These are phyloP conservation scores for Gnathonemus echidnorhynchus DNA, from an alignment of 2,113 vertebrate genomes.

Conservation along the genomic window DNA sequence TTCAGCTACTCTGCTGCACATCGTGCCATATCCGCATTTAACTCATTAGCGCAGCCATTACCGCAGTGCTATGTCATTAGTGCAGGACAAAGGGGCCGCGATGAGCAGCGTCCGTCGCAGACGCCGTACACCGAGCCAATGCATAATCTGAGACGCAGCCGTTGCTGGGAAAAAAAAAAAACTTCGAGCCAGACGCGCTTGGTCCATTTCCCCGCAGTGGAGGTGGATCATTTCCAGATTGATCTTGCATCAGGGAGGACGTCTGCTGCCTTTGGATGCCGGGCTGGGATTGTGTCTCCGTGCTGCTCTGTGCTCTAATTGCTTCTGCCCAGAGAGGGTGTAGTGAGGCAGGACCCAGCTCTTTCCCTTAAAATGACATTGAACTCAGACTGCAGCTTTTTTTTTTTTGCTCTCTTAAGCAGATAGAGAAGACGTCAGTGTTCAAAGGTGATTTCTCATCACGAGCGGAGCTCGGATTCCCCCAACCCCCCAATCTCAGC, in stretches of 20 bases:
- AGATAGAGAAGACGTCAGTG: conserved; percentile 2
- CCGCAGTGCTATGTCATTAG: neutral
- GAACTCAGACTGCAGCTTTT: neutral
- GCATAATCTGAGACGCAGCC: neutral
- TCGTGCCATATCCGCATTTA: neutral
- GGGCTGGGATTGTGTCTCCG: neutral
- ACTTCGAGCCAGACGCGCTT: neutral
- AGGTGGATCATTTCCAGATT: conserved; percentile 8
- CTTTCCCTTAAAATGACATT: conserved; percentile 11
- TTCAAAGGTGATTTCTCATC: conserved; percentile 25
- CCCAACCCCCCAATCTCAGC: conserved; percentile 24
- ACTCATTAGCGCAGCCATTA: neutral
- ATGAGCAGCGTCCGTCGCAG: neutral
- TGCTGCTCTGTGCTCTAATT: neutral
- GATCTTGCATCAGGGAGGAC: neutral
- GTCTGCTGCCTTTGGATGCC: neutral
- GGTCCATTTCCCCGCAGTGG: neutral
- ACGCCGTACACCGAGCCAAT: neutral
- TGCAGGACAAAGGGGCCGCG: neutral
- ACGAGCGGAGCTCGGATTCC: neutral
- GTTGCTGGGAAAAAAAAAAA: neutral
- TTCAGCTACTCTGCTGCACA: neutral
- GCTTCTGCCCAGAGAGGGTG: neutral
- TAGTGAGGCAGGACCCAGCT: neutral
- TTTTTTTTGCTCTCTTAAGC: conserved; percentile 7